Conservation (phyloP, 1,140 invertebrate genomes). For the Drosophila repleta region DNA sequence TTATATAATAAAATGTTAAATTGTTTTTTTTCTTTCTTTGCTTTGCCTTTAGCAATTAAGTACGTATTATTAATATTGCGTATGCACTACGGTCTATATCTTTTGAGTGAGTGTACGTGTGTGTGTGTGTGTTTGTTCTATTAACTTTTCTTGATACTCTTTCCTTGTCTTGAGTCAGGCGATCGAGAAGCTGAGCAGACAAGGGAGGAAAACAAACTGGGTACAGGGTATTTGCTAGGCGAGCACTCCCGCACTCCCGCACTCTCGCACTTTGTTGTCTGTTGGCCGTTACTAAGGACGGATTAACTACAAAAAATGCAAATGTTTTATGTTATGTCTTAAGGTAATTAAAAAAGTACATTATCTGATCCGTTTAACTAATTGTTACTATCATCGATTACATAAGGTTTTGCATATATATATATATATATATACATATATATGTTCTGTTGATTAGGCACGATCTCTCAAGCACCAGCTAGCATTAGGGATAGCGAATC, state of each 20-base stretch:
- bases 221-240: slow-evolving; percentile 35
- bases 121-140: no score
- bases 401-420: slow-evolving; percentile 16
- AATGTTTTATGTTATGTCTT: slow-evolving; percentile 53
- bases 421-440: neutral
- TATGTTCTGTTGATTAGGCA: slow-evolving; percentile 43
- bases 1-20: slow-evolving; percentile 21
- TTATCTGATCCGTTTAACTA: slow-evolving; percentile 24
- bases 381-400: slow-evolving; percentile 18
- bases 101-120: neutral
- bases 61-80: slow-evolving; percentile 17
- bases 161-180: no score
- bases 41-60: neutral
- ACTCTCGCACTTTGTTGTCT: slow-evolving; percentile 31
- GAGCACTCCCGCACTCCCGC: slow-evolving; percentile 16
- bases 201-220: slow-evolving; percentile 4
- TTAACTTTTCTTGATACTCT: no score
- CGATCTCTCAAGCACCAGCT: slow-evolving; percentile 70
- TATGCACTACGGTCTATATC: slow-evolving; percentile 24
- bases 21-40: slow-evolving; percentile 7
- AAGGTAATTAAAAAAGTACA: slow-evolving; percentile 32
- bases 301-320: slow-evolving; percentile 81
- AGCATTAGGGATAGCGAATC: slow-evolving; percentile 28
- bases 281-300: slow-evolving; percentile 72
- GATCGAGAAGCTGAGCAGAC: no score